Conservation (phyloP, 2,797 vertebrate species). For the Xenopus petersii region DNA sequence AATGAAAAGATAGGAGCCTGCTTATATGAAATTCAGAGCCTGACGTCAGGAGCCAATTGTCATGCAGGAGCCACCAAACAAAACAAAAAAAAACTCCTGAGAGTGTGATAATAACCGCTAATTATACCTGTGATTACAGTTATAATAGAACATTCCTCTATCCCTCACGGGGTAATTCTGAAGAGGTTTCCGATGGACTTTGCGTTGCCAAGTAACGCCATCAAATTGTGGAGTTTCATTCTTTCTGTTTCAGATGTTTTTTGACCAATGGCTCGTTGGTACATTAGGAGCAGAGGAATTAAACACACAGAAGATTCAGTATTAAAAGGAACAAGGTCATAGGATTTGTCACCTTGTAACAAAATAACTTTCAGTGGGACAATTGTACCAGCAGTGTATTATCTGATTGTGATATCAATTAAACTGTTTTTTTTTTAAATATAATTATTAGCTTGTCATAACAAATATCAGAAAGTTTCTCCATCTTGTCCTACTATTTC, state of each 20-base stretch:
- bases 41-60: conserved; percentile 25
- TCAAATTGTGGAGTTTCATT: not conserved
- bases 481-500: too few relatives aligned
- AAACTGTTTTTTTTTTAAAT: too few relatives aligned
- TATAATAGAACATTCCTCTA: conserved; percentile 15
- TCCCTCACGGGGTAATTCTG: conserved; percentile 6
- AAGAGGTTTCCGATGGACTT: not conserved
- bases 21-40: not conserved
- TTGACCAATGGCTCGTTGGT: not conserved
- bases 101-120: conserved; percentile 25
- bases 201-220: conserved; percentile 26
- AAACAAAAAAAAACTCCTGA: not conserved
- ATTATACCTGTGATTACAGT: conserved; percentile 36
- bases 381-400: too few relatives aligned
- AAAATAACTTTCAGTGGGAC: too few relatives aligned
- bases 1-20: not conserved
- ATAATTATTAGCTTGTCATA: too few relatives aligned
- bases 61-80: conserved; percentile 17
- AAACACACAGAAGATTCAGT: not conserved
- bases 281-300: not conserved
- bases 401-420: too few relatives aligned
- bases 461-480: too few relatives aligned
- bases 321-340: too few relatives aligned
- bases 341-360: too few relatives aligned
- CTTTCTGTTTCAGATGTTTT: not conserved